Percentiles rank a stretch among this genome's conserved stretches.
Evolutionary conservation across 2,888 invertebrate species (phyloP).

Genomic region (Amphipyra berbera): DNA sequence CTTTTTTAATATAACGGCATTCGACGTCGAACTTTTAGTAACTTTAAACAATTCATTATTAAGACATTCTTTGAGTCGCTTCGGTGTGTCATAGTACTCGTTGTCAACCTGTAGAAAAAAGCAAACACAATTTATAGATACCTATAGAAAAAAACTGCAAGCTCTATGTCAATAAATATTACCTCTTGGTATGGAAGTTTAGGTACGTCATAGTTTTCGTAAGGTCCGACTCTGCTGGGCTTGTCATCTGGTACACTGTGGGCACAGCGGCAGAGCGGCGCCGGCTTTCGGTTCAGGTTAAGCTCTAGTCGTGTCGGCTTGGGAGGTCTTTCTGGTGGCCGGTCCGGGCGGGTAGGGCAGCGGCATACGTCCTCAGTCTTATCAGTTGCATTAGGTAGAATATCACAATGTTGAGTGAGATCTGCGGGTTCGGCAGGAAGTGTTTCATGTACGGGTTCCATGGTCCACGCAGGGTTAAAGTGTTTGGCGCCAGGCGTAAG

Average conservation of each 20-base stretch:
- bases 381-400: slow-evolving; percentile 57
- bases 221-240: slow-evolving; percentile 86
- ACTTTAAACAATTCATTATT: slow-evolving; percentile 85
- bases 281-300: slow-evolving; percentile 74
- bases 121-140: slow-evolving; percentile 11
- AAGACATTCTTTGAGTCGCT: slow-evolving; percentile 92
- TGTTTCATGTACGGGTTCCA: slow-evolving; percentile 80
- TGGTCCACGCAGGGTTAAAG: slow-evolving; percentile 90
- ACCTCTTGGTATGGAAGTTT: slow-evolving; percentile 90
- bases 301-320: slow-evolving; percentile 81
- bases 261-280: slow-evolving; percentile 67
- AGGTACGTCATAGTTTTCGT: slow-evolving; percentile 95
- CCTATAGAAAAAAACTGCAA: not conserved
- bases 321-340: slow-evolving; percentile 91
- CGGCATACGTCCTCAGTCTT: slow-evolving; percentile 72
- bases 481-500: slow-evolving; percentile 86
- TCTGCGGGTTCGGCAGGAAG: slow-evolving; percentile 27
- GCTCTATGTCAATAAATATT: slow-evolving; percentile 51
- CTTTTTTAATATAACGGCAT: slow-evolving; percentile 90
- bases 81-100: slow-evolving; percentile 93
- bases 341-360: slow-evolving; percentile 64
- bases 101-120: slow-evolving; percentile 74
- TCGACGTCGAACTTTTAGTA: slow-evolving; percentile 86
- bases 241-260: slow-evolving; percentile 64
- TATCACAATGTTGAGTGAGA: slow-evolving; percentile 38